phyloP scores from a whole-genome alignment of 2,797 vertebrate genomes.

The Simalia tracyae region DNA sequence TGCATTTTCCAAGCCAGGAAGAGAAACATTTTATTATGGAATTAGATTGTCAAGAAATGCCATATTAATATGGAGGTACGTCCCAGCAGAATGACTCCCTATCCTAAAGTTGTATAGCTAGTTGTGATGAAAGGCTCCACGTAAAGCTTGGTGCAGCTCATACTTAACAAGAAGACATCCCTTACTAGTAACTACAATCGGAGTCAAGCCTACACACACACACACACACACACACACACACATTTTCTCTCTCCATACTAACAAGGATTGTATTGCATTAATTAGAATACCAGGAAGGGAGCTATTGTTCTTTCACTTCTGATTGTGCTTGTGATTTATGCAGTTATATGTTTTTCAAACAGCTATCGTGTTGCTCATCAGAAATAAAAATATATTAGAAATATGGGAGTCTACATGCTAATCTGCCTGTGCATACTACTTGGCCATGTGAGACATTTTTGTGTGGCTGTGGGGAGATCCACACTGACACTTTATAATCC shows the following conservation, averaged over 20 bases:
- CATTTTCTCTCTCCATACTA: background rate
- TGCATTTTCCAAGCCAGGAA: background rate
- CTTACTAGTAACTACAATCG: background rate
- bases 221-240: background rate
- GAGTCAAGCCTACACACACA: background rate
- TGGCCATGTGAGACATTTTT: background rate
- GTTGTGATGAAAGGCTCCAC: background rate
- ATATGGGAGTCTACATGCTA: background rate
- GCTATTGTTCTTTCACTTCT: conserved; percentile 33
- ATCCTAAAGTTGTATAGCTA: background rate
- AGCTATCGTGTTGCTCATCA: background rate
- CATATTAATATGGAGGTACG: background rate
- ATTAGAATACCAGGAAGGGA: background rate
- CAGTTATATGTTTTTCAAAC: background rate
- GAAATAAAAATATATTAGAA: background rate
- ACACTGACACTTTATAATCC: background rate
- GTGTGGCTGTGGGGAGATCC: background rate
- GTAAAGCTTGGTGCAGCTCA: background rate
- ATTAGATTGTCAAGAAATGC: background rate
- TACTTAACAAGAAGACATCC: background rate
- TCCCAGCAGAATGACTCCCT: background rate
- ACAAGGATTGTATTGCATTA: background rate
- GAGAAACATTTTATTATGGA: background rate
- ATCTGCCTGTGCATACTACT: background rate
- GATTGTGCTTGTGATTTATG: background rate